Conservation (phyloP, 2,113 vertebrate genomes). For the Syngnathus floridae region DNA sequence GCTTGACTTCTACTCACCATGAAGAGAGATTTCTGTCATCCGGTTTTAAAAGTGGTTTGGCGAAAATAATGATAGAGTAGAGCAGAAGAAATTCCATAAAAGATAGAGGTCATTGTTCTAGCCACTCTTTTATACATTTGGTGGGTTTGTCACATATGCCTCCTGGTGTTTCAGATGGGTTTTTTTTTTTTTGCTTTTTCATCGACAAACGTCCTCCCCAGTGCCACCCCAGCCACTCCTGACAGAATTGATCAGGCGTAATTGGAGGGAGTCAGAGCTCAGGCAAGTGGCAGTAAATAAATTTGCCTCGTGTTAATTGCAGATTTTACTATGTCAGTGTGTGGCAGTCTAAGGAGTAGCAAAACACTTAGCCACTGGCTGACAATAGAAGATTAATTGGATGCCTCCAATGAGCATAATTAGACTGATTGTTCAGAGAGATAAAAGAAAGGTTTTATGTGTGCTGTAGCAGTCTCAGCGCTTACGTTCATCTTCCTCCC, state of each 20-base stretch:
- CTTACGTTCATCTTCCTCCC: conserved; percentile 44
- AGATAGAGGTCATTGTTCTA: neutral
- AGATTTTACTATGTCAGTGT: conserved; percentile 71
- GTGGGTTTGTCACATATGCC: neutral
- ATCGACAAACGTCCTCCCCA: conserved; percentile 51
- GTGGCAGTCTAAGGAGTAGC: conserved; percentile 60
- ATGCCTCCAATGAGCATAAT: conserved; percentile 82
- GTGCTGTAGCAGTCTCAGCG: conserved; percentile 60
- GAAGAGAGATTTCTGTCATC: too few species aligned
- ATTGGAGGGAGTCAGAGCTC: conserved; percentile 78
- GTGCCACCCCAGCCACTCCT: conserved; percentile 50
- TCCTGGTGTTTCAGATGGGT: neutral
- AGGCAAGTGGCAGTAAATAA: conserved; percentile 81
- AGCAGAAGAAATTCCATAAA: neutral
- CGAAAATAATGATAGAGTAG: neutral
- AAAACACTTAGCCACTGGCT: conserved; percentile 82
- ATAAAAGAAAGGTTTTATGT: conserved; percentile 78
- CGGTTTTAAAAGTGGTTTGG: neutral
- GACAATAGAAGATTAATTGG: conserved; percentile 84
- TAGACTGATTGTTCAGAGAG: conserved; percentile 81
- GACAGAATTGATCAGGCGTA: conserved; percentile 77
- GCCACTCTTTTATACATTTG: neutral
- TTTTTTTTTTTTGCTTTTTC: conserved; percentile 31
- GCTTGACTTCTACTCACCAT: too few species aligned
- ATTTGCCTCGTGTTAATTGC: conserved; percentile 82